Percentiles rank a stretch among this genome's conserved stretches.
phyloP scores from a whole-genome alignment of 2,888 invertebrate genomes.

The Bugula neritina region DNA sequence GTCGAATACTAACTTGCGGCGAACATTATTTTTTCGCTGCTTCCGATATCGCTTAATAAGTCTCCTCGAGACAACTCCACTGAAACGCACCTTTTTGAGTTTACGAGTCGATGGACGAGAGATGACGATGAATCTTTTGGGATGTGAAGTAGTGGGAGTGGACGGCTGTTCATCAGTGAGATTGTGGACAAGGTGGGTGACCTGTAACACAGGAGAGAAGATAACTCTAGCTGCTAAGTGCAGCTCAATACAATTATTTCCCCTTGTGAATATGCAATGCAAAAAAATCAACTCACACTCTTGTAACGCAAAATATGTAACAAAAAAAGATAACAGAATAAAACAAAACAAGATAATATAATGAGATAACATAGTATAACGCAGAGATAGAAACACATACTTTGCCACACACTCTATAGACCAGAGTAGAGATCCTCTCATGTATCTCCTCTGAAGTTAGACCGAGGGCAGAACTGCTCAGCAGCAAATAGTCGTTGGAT shows the following conservation, averaged over 20 bases:
- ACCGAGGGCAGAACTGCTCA: constrained; percentile 16
- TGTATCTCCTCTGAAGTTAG: background rate
- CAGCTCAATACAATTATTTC: no score
- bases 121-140: background rate
- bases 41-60: background rate
- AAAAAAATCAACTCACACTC: no score
- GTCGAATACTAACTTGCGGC: background rate
- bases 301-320: no score
- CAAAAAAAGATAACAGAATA: no score
- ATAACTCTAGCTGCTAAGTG: no score
- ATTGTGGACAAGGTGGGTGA: background rate
- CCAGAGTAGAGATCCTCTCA: constrained; percentile 3
- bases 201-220: background rate
- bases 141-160: background rate
- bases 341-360: no score
- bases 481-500: constrained; percentile 17
- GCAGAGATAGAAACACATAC: no score
- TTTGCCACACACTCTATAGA: constrained; percentile 1
- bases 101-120: background rate
- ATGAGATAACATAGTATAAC: no score
- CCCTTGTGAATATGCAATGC: no score
- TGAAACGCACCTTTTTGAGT: background rate
- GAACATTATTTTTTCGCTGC: background rate
- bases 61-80: background rate
- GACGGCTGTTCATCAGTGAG: background rate